These are phyloP conservation scores for Poecilia latipinna DNA, from an alignment of 2,113 vertebrate genomes.

Conservation along the genomic window DNA sequence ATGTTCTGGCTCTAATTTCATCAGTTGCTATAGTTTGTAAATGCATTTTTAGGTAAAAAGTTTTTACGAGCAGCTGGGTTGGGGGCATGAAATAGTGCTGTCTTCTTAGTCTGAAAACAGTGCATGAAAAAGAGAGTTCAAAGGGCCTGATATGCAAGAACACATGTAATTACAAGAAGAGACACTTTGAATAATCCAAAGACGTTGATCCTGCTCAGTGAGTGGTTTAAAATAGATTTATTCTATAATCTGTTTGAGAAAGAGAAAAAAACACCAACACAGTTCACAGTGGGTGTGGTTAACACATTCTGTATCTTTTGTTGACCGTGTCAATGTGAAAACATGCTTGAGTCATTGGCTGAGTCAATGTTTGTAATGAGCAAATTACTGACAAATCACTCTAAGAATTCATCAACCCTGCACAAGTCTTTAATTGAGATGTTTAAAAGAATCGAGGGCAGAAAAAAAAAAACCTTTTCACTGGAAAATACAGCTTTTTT, in stretches of 20 bases:
- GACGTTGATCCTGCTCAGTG: neutral
- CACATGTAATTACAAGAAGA: neutral
- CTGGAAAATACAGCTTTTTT: neutral
- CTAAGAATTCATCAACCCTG: slow-evolving; percentile 5
- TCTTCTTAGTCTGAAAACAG: too few relatives aligned
- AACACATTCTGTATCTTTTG: neutral
- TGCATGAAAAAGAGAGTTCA: neutral
- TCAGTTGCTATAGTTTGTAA: too few relatives aligned
- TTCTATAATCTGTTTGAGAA: neutral
- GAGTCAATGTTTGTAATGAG: neutral
- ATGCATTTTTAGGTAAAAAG: too few relatives aligned
- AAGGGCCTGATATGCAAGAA: neutral
- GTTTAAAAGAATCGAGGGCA: slow-evolving; percentile 3
- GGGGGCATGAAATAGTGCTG: too few relatives aligned
- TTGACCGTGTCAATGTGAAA: neutral
- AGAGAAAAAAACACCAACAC: neutral
- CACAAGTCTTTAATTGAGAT: slow-evolving; percentile 11
- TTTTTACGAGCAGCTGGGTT: too few relatives aligned
- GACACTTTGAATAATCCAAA: neutral
- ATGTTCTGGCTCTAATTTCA: too few relatives aligned
- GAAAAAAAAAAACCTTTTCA: slow-evolving; percentile 9
- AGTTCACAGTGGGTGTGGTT: neutral
- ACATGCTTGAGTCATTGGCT: neutral
- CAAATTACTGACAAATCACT: neutral
- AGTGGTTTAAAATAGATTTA: neutral